phyloP scores from a whole-genome alignment of 2,113 vertebrate genomes.

The Sarotherodon lohbergeri region DNA sequence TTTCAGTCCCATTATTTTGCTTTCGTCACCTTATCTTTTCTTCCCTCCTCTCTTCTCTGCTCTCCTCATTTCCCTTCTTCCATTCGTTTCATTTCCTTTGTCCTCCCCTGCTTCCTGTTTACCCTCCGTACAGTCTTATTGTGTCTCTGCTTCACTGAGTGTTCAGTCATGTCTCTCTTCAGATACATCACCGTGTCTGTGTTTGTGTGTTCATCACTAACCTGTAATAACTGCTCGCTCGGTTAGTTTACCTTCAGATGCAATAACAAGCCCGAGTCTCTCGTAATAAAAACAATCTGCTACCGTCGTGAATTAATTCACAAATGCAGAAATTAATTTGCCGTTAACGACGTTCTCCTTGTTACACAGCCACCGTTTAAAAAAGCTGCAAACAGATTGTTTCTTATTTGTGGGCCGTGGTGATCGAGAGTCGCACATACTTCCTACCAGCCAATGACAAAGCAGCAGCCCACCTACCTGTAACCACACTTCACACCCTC shows the following conservation, averaged over 20 bases:
- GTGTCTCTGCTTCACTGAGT: neutral
- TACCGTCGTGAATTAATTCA: neutral
- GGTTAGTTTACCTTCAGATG: neutral
- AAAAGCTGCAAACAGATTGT: neutral
- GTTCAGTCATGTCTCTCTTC: neutral
- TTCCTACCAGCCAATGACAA: neutral
- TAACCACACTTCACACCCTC: neutral
- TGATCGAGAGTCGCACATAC: neutral
- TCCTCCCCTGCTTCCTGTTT: neutral
- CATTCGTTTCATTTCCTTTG: neutral
- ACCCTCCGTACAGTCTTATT: neutral
- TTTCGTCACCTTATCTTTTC: neutral
- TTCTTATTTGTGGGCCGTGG: neutral
- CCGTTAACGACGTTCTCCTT: neutral
- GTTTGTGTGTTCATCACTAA: neutral
- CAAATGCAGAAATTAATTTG: neutral
- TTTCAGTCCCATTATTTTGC: neutral
- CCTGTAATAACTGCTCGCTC: neutral
- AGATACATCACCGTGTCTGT: accelerated
- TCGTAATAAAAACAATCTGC: neutral
- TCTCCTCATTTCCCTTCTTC: neutral
- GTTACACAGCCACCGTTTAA: too few species aligned
- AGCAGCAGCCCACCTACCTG: neutral
- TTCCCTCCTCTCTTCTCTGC: neutral
- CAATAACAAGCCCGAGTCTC: neutral